Evolutionary conservation across 2,888 invertebrate genomes (phyloP).

Genomic region (Nowickia ferox): DNA sequence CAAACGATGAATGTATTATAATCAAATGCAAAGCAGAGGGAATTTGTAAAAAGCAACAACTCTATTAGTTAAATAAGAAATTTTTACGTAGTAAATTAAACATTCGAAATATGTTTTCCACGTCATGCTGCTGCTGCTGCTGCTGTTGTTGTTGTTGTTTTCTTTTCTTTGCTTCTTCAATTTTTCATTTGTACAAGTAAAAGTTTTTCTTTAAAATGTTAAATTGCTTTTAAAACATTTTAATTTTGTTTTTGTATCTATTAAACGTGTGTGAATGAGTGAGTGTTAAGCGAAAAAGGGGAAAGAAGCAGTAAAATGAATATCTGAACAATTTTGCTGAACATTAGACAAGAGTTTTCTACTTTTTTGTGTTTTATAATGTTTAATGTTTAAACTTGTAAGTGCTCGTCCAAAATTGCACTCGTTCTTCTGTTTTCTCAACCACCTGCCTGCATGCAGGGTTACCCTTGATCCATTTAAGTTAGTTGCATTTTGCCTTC

Average conservation of each 20-base stretch:
- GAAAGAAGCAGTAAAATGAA: conserved; percentile 2
- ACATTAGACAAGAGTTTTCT: conserved; percentile 64
- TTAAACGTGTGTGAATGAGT: not conserved
- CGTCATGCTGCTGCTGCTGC: conserved; percentile 17
- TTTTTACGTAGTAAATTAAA: conserved; percentile 68
- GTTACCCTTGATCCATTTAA: not conserved
- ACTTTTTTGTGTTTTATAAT: conserved; percentile 58
- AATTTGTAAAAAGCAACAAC: conserved; percentile 53
- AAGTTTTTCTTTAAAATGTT: conserved; percentile 18
- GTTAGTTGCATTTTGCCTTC: not conserved
- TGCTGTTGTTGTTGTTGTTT: not conserved
- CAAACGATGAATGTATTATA: conserved; percentile 41
- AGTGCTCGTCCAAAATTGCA: conserved; percentile 66
- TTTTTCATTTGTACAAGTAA: not conserved
- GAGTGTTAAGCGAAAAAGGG: not conserved
- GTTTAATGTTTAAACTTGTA: conserved; percentile 69
- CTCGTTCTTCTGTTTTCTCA: conserved; percentile 19
- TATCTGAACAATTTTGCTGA: conserved; percentile 42
- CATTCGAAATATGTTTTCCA: conserved; percentile 58
- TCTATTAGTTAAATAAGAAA: conserved; percentile 67
- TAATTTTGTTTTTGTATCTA: conserved; percentile 35
- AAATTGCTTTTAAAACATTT: conserved; percentile 57
- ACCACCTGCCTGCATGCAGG: conserved; percentile 4
- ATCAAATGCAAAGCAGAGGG: conserved; percentile 38
- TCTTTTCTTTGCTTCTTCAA: not conserved